phyloP scores from a whole-genome alignment of 2,888 invertebrate species.

The Oxytorus armatus region DNA sequence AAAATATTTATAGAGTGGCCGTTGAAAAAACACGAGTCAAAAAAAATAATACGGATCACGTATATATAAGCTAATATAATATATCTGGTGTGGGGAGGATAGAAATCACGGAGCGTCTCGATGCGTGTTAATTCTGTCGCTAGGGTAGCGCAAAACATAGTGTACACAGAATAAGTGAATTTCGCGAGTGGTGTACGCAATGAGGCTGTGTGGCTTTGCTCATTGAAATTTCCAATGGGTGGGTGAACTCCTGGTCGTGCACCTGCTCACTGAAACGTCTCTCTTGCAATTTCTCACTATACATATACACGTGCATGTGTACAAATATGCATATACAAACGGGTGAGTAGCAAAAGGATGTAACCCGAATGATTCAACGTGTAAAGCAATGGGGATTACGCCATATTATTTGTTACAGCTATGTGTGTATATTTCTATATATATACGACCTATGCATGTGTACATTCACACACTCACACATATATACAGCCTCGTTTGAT shows the following conservation, averaged over 20 bases:
- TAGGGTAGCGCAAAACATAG: conserved; percentile 1
- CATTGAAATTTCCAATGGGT: conserved; percentile 48
- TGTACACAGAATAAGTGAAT: conserved; percentile 37
- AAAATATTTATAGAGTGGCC: no score
- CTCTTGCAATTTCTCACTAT: conserved; percentile 11
- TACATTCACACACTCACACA: neutral
- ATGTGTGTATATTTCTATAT: conserved; percentile 9
- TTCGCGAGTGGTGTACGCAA: conserved; percentile 42
- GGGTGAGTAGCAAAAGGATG: no score
- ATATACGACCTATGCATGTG: neutral
- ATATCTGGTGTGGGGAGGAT: neutral
- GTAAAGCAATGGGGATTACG: neutral
- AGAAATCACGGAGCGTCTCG: conserved; percentile 6
- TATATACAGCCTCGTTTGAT: neutral
- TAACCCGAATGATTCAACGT: no score
- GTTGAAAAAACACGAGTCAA: neutral
- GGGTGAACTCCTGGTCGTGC: conserved; percentile 3
- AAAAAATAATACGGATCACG: neutral
- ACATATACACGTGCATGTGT: neutral
- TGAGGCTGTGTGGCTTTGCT: conserved; percentile 56
- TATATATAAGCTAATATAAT: no score
- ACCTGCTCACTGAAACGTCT: conserved; percentile 39
- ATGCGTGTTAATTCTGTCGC: conserved; percentile 13
- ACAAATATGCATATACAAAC: neutral
- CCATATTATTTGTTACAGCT: neutral